Conservation (phyloP, 2,888 invertebrate genomes). For the Scaptomyza caliginosa region DNA sequence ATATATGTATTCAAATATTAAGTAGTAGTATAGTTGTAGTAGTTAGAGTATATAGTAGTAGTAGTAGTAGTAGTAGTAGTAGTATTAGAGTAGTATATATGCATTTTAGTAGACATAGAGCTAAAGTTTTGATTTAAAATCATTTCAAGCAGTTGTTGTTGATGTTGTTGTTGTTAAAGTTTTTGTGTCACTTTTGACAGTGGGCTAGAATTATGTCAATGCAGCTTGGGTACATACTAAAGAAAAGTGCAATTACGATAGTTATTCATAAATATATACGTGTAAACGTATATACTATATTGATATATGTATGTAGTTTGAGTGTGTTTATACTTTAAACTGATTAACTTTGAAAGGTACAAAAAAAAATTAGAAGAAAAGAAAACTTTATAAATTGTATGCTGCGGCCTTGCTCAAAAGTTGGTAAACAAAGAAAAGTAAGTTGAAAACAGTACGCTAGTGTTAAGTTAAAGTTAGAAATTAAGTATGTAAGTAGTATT, state of each 20-base stretch:
- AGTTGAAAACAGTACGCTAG: constrained; percentile 11
- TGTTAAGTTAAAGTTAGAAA: constrained; percentile 19
- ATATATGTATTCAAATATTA: constrained; percentile 61
- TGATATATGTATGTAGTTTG: constrained; percentile 6
- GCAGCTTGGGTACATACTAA: constrained; percentile 73
- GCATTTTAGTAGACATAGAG: constrained; percentile 73
- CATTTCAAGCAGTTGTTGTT: constrained; percentile 59
- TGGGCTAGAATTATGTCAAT: constrained; percentile 61
- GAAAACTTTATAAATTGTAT: constrained; percentile 12
- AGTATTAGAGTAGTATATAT: constrained; percentile 37
- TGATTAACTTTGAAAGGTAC: neutral
- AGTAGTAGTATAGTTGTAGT: constrained; percentile 38
- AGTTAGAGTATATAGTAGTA: constrained; percentile 48
- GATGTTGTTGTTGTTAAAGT: constrained; percentile 25
- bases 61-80: constrained; percentile 34
- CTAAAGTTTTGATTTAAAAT: constrained; percentile 63
- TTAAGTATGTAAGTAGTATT: constrained; percentile 18
- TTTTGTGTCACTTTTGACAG: constrained; percentile 57
- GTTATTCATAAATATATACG: constrained; percentile 28
- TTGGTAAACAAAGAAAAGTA: constrained; percentile 4
- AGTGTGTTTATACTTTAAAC: constrained; percentile 5
- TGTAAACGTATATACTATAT: constrained; percentile 18
- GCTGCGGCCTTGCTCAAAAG: constrained; percentile 17
- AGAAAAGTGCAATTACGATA: constrained; percentile 75
- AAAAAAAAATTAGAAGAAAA: neutral